Base-by-base conservation (phyloP, 1,140 invertebrate species). In the Meloidogyne exigua region DNA sequence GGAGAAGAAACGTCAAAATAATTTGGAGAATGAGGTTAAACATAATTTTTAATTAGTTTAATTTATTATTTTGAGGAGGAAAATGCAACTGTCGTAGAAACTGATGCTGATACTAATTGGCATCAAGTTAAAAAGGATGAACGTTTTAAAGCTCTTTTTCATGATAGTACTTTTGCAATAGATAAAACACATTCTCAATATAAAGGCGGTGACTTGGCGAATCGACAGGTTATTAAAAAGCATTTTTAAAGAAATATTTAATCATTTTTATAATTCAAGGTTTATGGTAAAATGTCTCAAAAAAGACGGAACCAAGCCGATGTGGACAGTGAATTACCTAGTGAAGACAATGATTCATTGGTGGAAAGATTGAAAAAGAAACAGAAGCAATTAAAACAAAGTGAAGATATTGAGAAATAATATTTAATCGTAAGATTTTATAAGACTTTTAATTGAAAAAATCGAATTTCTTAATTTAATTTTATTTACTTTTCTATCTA, bases 71-170 rank as follows among this genome's bases (percentile, higher is more conserved):
- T 57, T 57, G n/a, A 57, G 49, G 49, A 21, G n/a, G 49, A 57
- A 7, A n/a, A 57, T 57, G 49, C 4, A 57, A 21, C n/a, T n/a
- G 21, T 9, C 5, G 49, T 9, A 5, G 21, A 57, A n/a, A 57
- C 18, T 57, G 18, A 57, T 57, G 18, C 4, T n/a, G 18, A 57
- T 57, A 9, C 18, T n/a, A 57, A 57, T 57, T 57, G 49, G 49
- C 15, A 49, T 36, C 79, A 93, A 89, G 89, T 95, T 39, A 90
- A 96, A 0, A 87, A 91, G 42, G 95, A 97, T 89, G 82, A 91
- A 15, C 90, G 95, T 84, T 86, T 86, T 74, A 42, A 74, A 10
- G 81, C 85, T 21, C 74, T 86, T 3, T 86, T 88, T 71, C 81
- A 80, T 36, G 77, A 82, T 65, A 84, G 82, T 72, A 82, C 79